Evolutionary conservation across 2,888 invertebrate genomes (phyloP), one percentile per base, ranked within the genome.

Genomic region (Cosmia pyralina): DNA sequence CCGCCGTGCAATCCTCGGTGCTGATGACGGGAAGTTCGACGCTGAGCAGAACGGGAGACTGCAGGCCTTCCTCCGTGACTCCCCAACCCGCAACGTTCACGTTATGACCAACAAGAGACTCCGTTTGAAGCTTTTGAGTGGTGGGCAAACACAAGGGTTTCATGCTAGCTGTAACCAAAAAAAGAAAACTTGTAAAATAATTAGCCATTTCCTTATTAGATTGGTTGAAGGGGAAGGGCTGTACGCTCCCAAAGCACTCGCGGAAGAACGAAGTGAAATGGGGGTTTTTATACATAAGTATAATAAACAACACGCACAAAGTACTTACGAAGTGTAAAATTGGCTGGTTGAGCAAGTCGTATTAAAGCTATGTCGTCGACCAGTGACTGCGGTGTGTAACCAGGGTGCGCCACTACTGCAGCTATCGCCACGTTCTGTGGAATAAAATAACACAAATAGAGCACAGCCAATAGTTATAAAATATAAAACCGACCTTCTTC

Each of bases 361-460:
- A 97, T 89, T 8, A 97, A 88, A 1, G 96, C 97, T 64, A 97
- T 96, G 82, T 97, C 97, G 82, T 97, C 92, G 15, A 87, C 83
- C 13, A 92, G 82, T 0, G 88, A 89, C 64, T 92, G 88, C 4
- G 88, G 92, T 19, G 90, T 90, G 82, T 97, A 97, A 6, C 93
- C 92, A 0, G 96, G 95, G 90, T 97, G 97, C 4, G 93, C 88
- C 22, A 96, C 93, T 0, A 93, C 81, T 50, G 89, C 89, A 7
- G 94, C 96, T 60, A 97, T 91, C 5, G 88, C 81, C 19, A 96
- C 94, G 81, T 97, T 93, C 95, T 95, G 91, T 58, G 90, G 91
- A 77, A 79, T 4, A 60, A 65, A 77, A 44, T 59, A 59, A 66
- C 58, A 62, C 3, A 19, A 46, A 55, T 79, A 67, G 28, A 52